Percentiles rank a stretch among this genome's conserved stretches.
phyloP scores from a whole-genome alignment of 2,113 vertebrate species.

The Phalacrocorax brasilianus region DNA sequence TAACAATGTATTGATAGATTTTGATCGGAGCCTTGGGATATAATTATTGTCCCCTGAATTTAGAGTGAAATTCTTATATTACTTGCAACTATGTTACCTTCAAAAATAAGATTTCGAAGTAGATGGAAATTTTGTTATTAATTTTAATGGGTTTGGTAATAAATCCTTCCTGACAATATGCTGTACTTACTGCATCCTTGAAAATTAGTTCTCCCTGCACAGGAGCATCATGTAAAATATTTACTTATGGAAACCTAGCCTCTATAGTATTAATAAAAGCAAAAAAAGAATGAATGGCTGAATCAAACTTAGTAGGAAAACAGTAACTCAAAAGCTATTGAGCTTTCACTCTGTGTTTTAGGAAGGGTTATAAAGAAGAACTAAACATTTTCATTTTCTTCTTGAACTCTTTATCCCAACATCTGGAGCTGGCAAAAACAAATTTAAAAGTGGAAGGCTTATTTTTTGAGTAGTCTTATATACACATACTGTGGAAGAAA shows the following conservation, averaged over 20 bases:
- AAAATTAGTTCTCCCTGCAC: not conserved
- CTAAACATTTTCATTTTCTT: not conserved
- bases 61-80: not conserved
- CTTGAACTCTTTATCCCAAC: not conserved
- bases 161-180: not conserved
- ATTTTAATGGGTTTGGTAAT: not conserved
- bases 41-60: not conserved
- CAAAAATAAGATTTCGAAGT: not conserved
- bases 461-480: not conserved
- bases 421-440: not conserved
- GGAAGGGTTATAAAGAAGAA: not conserved
- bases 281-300: not conserved
- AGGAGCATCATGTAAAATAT: not conserved
- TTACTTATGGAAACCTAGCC: not conserved
- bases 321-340: not conserved
- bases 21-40: not conserved
- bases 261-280: not conserved
- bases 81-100: not conserved
- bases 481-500: not conserved
- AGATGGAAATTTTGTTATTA: not conserved
- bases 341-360: not conserved
- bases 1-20: not conserved
- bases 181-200: not conserved
- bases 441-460: not conserved
- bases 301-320: not conserved